Conservation (phyloP, 2,113 vertebrate genomes). For the Lagenorhynchus albirostris region DNA sequence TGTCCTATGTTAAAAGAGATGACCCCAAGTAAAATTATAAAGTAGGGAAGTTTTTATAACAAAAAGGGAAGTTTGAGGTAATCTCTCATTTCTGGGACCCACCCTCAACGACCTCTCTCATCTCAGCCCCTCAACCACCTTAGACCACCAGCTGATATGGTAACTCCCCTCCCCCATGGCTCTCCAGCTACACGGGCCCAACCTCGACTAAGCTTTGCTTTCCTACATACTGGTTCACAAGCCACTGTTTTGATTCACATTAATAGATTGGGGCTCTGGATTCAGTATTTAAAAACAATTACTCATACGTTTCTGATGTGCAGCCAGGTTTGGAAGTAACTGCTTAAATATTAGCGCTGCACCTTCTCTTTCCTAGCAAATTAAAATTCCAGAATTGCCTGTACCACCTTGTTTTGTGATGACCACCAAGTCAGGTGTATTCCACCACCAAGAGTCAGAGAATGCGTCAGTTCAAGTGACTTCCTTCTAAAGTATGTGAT, state of each 20-base stretch:
- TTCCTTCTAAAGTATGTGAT: neutral
- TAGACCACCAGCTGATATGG: neutral
- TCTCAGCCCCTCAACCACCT: neutral
- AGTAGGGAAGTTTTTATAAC: neutral
- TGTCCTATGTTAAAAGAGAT: neutral
- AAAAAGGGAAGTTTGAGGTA: neutral
- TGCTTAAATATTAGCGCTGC: neutral
- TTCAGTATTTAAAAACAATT: slow-evolving; percentile 15
- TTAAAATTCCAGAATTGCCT: slow-evolving; percentile 21
- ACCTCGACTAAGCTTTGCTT: neutral
- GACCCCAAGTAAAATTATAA: neutral
- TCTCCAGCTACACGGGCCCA: neutral
- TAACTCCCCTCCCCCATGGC: fast-evolving
- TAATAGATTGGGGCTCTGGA: neutral
- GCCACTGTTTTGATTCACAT: neutral
- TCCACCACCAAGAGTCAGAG: neutral
- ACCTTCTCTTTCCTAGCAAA: neutral
- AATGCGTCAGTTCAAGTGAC: neutral
- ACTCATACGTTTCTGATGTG: neutral
- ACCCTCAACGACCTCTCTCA: neutral
- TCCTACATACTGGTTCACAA: neutral
- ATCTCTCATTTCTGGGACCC: neutral
- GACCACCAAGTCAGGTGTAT: slow-evolving; percentile 1
- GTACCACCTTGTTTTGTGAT: neutral
- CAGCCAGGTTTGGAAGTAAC: neutral